A percentile compares a stretch with the other conserved stretches of the same genome.
Evolutionary conservation across 2,888 invertebrate genomes (phyloP).

Genomic region (Noctua janthina): DNA sequence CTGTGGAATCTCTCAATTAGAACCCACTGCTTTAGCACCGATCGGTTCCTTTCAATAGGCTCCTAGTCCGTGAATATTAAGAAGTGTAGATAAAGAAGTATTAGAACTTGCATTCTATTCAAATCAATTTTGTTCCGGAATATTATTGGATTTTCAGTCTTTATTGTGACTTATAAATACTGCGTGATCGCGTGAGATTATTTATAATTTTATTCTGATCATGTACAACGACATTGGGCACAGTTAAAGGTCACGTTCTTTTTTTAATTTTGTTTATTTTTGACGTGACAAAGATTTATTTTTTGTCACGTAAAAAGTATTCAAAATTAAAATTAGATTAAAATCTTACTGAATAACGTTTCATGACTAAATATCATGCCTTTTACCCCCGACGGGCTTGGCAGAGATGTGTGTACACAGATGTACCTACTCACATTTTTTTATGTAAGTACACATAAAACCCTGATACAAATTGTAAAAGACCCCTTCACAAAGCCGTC

Average conservation of each 20-base stretch:
- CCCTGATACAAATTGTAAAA: not conserved
- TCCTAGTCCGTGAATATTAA: constrained; percentile 38
- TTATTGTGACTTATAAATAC: too few species aligned
- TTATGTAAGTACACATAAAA: not conserved
- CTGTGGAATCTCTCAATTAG: constrained; percentile 47
- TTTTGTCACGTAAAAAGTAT: not conserved
- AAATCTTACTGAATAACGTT: not conserved
- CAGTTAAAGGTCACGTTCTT: constrained; percentile 12
- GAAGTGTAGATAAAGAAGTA: constrained; percentile 30
- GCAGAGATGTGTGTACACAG: not conserved
- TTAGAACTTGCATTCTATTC: constrained; percentile 21
- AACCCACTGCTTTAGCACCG: constrained; percentile 17
- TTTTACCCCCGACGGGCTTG: not conserved
- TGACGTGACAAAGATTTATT: constrained; percentile 6
- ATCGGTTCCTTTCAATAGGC: constrained; percentile 17
- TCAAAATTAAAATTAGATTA: not conserved
- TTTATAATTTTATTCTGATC: constrained; percentile 31
- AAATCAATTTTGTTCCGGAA: not conserved
- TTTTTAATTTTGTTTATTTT: constrained; percentile 4
- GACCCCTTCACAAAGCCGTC: not conserved
- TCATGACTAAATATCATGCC: not conserved
- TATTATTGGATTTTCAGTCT: constrained; percentile 29
- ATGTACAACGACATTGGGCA: not conserved
- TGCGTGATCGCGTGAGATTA: constrained; percentile 13
- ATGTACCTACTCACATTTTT: not conserved